These are phyloP conservation scores for Nothobranchius kuhntae DNA, from an alignment of 2,113 vertebrate species.

Conservation along the genomic window DNA sequence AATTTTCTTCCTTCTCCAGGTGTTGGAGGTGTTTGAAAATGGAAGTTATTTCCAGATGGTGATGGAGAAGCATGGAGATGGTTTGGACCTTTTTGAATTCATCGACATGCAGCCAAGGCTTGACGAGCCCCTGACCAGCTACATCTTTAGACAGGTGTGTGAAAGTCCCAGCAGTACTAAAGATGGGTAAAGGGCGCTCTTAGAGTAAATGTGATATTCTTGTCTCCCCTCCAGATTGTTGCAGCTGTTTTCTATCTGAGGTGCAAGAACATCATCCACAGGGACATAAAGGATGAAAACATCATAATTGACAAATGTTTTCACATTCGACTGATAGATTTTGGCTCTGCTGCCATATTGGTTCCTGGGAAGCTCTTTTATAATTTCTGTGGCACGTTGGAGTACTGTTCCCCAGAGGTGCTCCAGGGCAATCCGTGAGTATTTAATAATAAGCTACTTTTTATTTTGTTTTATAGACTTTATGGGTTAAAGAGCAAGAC, in stretches of 20 bases:
- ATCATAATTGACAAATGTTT: conserved; percentile 91
- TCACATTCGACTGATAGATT: conserved; percentile 90
- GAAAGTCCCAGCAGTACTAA: background rate
- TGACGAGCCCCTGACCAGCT: conserved; percentile 91
- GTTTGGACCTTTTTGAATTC: conserved; percentile 93
- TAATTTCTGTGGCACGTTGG: conserved; percentile 91
- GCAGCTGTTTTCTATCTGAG: conserved; percentile 88
- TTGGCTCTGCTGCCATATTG: conserved; percentile 89
- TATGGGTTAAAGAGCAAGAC: background rate
- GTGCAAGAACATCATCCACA: conserved; percentile 83
- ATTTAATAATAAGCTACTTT: conserved; percentile 5
- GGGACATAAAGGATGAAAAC: conserved; percentile 97
- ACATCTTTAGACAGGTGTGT: conserved; percentile 93
- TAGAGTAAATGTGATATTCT: background rate
- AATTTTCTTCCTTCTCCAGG: conserved; percentile 61
- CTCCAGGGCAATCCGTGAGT: conserved; percentile 90
- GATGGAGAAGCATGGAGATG: conserved; percentile 94
- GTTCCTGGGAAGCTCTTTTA: conserved; percentile 85
- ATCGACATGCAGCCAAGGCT: conserved; percentile 88
- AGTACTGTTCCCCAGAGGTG: conserved; percentile 95
- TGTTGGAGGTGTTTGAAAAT: conserved; percentile 92
- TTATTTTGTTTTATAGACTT: background rate
- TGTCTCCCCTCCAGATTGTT: conserved; percentile 79
- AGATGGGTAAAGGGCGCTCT: background rate
- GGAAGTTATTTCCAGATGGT: conserved; percentile 91